phyloP scores from a whole-genome alignment of 2,797 vertebrate genomes.

The Adrianichthys oophorus region DNA sequence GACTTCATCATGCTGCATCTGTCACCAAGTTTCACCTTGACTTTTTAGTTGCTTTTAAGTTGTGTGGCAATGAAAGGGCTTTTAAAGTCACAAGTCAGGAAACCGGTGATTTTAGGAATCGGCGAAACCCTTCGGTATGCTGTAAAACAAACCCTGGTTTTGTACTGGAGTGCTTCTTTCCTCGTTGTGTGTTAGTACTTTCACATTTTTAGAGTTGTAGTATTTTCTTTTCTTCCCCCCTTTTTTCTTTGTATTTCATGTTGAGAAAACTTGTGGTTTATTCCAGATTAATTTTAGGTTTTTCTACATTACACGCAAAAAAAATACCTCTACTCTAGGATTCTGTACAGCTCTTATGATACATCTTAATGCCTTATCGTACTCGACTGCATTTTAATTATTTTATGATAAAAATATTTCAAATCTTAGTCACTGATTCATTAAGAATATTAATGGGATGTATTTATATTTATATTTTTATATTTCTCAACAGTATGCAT shows the following conservation, averaged over 20 bases:
- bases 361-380: conserved; percentile 85
- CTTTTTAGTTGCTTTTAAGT: conserved; percentile 56
- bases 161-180: conserved; percentile 72
- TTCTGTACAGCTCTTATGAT: conserved; percentile 81
- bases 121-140: conserved; percentile 49
- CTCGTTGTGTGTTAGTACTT: conserved; percentile 71
- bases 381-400: conserved; percentile 81
- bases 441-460: conserved; percentile 84
- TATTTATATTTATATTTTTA: conserved; percentile 90
- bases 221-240: conserved; percentile 49
- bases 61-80: conserved; percentile 69
- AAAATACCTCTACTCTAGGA: conserved; percentile 80
- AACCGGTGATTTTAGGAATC: conserved; percentile 28
- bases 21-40: conserved; percentile 40
- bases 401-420: conserved; percentile 81
- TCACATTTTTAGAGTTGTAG: conserved; percentile 59
- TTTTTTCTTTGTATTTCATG: conserved; percentile 69
- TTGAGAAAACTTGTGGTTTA: conserved; percentile 73
- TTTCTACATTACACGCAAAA: conserved; percentile 69
- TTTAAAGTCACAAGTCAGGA: conserved; percentile 41
- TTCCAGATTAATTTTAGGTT: conserved; percentile 60
- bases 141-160: conserved; percentile 71
- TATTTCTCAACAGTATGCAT: conserved; percentile 87
- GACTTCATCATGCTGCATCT: conserved; percentile 35
- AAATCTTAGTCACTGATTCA: conserved; percentile 81